Base-by-base conservation (phyloP, 2,888 invertebrate species). In the Epinotia ramella region DNA sequence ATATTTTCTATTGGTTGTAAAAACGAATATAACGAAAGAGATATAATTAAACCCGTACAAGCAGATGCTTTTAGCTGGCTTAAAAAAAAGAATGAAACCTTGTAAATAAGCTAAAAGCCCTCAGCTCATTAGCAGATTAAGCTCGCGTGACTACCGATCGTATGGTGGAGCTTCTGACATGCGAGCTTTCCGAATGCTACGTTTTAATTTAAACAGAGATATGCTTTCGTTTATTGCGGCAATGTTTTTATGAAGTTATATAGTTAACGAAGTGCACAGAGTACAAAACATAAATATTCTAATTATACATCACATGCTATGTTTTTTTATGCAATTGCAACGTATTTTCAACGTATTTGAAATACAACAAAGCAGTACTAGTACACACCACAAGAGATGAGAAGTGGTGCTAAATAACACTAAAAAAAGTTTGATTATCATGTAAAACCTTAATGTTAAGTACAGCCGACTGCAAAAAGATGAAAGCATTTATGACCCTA, bases 81-180 rank as follows among this genome's bases (percentile, higher is more conserved):
- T 76, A 76, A 71, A 80, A 81, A 80, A 78, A 77, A 49, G 57
- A 80, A 79, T 78, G 78, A 80, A 74, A 79, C 84, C 82, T 83
- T 86, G 84, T 84, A 84, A 81, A 82, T 81, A 83, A 72, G 78
- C 77, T 86, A 84, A 85, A 87, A 87, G 86, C 84, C 82, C 84
- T 86, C 82, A 77, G 33, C 82, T 87, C 85, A 91, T 90, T 89
- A 90, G 87, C 84, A 88, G 86, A 89, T 88, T 88, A 86, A 77
- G 78, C 63, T 89, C 77, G 87, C 91, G 89, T 91, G 91, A 86
- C 82, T 77, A 76, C 64, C 33, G 16, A 12, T 13, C 75, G 79
- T 90, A 85, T 20, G 60, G 59, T 12, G 53, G 87, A 87, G 89
- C 83, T 81, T 78, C 59, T 16, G 74, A 53, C 83, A 86, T 87